phyloP scores from a whole-genome alignment of 2,888 invertebrate species.

The Odontocerum albicorne region DNA sequence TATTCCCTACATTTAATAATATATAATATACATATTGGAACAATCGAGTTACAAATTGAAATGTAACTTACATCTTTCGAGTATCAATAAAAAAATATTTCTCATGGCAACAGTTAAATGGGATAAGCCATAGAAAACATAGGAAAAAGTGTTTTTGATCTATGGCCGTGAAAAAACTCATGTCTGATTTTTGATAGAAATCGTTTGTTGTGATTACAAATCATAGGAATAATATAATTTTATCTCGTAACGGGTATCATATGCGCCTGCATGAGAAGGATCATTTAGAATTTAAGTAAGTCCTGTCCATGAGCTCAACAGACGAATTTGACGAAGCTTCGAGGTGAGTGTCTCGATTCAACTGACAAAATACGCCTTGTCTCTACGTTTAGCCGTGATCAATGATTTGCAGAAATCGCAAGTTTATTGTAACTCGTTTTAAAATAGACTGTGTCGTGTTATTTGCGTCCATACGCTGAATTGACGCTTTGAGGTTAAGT shows the following conservation, averaged over 20 bases:
- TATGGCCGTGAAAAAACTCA: slow-evolving; percentile 27
- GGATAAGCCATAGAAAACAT: no score
- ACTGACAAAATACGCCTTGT: slow-evolving; percentile 24
- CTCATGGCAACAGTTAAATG: no score
- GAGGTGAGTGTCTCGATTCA: slow-evolving; percentile 46
- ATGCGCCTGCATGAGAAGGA: slow-evolving; percentile 11
- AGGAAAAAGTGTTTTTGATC: no score
- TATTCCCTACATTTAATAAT: no score
- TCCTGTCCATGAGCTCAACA: slow-evolving; percentile 57
- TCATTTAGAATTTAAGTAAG: slow-evolving; percentile 16
- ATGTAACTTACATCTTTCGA: no score
- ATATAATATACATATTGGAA: no score
- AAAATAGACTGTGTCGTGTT: slow-evolving; percentile 27
- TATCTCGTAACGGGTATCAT: not conserved
- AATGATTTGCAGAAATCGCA: slow-evolving; percentile 19
- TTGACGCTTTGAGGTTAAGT: slow-evolving; percentile 26
- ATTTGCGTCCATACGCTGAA: slow-evolving; percentile 6
- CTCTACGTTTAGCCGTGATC: slow-evolving; percentile 17
- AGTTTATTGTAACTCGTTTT: slow-evolving; percentile 1
- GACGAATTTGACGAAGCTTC: slow-evolving; percentile 60
- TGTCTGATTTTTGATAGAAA: slow-evolving; percentile 26
- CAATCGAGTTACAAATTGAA: no score
- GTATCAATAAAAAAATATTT: no score
- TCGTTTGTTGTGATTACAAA: slow-evolving; percentile 28
- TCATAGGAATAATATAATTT: slow-evolving; percentile 7